A percentile compares a stretch with the other conserved stretches of the same genome.
phyloP scores from a whole-genome alignment of 2,797 vertebrate species.

The Luscinia megarhynchos region DNA sequence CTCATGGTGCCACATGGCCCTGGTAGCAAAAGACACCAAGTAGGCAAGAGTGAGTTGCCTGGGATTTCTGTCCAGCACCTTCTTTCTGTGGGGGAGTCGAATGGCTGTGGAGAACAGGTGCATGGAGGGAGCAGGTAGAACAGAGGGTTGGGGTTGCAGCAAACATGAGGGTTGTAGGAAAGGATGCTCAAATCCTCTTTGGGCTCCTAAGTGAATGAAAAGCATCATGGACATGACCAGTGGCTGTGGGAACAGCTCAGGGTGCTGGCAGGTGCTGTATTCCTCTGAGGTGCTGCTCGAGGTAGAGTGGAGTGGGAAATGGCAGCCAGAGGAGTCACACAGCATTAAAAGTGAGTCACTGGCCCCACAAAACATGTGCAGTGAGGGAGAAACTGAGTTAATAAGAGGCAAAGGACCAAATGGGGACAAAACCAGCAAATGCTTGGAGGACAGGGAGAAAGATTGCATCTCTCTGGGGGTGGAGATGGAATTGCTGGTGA shows the following conservation, averaged over 20 bases:
- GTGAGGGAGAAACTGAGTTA: not conserved
- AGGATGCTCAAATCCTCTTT: not conserved
- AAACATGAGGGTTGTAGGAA: not conserved
- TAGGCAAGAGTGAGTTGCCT: not conserved
- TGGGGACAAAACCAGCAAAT: not conserved
- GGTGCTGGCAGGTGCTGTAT: not conserved
- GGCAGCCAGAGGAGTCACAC: not conserved
- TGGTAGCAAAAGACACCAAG: not conserved
- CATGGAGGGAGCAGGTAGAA: not conserved
- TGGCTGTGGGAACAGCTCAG: not conserved
- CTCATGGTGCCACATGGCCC: not conserved
- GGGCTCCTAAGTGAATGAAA: not conserved
- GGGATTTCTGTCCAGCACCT: not conserved
- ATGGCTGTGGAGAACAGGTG: fast-evolving
- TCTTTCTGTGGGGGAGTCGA: not conserved
- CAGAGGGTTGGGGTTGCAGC: not conserved
- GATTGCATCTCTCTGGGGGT: not conserved
- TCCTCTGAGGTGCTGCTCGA: fast-evolving
- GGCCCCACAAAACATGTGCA: fast-evolving
- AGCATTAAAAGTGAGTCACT: not conserved
- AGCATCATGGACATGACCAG: not conserved
- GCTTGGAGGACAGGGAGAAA: not conserved
- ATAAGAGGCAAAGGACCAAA: not conserved
- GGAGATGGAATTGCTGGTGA: not conserved
- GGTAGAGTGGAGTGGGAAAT: not conserved